Base-by-base conservation (phyloP, 2,888 invertebrate species). In the Drosophila birchii region DNA sequence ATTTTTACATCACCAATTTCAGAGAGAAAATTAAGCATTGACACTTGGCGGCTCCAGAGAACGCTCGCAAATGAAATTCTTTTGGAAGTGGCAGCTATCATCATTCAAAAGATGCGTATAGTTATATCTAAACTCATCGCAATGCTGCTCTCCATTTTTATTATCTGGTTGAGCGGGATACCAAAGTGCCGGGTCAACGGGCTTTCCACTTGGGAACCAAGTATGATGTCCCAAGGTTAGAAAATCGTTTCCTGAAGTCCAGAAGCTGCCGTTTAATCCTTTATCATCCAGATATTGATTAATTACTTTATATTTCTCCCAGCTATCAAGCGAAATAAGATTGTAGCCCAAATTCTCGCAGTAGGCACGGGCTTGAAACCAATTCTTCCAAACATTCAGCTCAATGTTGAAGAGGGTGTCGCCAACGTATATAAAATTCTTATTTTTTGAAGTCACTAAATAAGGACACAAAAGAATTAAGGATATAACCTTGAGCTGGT, bases 261-360 rank as follows among this genome's bases (percentile, higher is more conserved):
- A 53, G 20, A 16, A 53, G 16, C 36, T 53, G 11, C 23, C 36
- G 16, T 53, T 53, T 16, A 36, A 20, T 23, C 20, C 23, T 11
- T 6, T 53, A 16, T 53, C 51, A 6, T 53, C 51, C 3, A 53
- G 36, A 23, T 16, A 53, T 36, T 36, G 36, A 9, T 53, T 53
- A 0, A 53, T 23, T 1, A 53, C 36, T 16, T 23, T 53, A 3
- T 23, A 36, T 11, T 53, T 53, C 6, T 53, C 51, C 20, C 0
- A 2, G 11, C 9, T 36, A 36, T 53, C 51, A 16, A 53, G 36
- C 5, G 51, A 53, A 0, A 53, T 9, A 6, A 53, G 23, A 23
- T 36, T 53, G 23, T 53, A 53, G 36, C 51, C 51, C 51, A 53
- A 23, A 16, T 53, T 53, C 51, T 53, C 51, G 51, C 51, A 53